phyloP scores from a whole-genome alignment of 2,797 vertebrate genomes.

The Sitta carolinensis region DNA sequence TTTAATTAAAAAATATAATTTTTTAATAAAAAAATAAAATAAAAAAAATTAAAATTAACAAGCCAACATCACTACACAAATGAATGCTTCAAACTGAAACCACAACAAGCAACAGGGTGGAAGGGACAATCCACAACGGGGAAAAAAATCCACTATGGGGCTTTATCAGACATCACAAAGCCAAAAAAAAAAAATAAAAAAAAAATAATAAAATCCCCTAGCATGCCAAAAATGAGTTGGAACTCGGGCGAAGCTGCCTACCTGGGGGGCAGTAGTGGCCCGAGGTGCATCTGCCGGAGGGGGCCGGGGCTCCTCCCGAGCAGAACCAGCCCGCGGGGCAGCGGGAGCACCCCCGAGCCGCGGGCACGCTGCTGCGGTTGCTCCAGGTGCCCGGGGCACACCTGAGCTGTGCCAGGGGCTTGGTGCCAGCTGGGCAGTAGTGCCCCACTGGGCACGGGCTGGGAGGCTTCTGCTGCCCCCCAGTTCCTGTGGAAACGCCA shows the following conservation, averaged over 20 bases:
- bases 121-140: neutral
- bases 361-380: conserved; percentile 76
- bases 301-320: conserved; percentile 75
- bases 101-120: too few species aligned
- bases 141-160: rapidly evolving
- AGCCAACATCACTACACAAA: too few species aligned
- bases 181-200: too few species aligned
- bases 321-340: conserved; percentile 90
- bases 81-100: too few species aligned
- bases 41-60: too few species aligned
- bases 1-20: too few species aligned
- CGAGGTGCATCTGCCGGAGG: conserved; percentile 84
- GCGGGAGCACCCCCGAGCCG: conserved; percentile 73
- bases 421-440: conserved; percentile 87
- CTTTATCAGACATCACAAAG: neutral
- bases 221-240: neutral
- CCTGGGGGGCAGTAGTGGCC: conserved; percentile 89
- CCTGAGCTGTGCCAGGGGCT: conserved; percentile 84
- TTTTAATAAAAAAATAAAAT: too few species aligned
- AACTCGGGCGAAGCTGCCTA: neutral
- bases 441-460: conserved; percentile 84
- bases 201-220: rapidly evolving
- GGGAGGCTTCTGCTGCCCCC: conserved; percentile 83
- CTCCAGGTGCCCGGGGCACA: conserved; percentile 91
- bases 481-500: conserved; percentile 78